phyloP scores from a whole-genome alignment of 2,113 vertebrate genomes.

The Tragelaphus buxtoni region DNA sequence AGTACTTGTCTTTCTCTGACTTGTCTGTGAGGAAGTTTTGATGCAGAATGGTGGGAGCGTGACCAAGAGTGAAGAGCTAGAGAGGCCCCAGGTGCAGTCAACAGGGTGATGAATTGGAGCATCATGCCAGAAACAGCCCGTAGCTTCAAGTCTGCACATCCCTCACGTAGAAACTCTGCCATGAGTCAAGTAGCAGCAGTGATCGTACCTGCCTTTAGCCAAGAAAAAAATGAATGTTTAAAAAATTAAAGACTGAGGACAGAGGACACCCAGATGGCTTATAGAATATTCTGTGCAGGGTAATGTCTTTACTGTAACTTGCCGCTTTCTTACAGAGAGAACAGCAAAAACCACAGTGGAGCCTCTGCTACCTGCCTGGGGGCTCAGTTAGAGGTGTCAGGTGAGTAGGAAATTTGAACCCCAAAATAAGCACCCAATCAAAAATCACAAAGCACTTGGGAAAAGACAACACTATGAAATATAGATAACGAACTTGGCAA shows the following conservation, averaged over 20 bases:
- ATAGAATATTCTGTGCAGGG: neutral
- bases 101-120: neutral
- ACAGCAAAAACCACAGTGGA: neutral
- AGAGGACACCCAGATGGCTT: neutral
- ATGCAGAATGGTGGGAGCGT: neutral
- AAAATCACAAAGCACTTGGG: neutral
- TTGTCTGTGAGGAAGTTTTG: neutral
- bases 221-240: neutral
- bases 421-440: neutral
- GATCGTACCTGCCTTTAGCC: neutral
- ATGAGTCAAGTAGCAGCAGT: neutral
- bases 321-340: neutral
- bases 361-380: neutral
- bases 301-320: neutral
- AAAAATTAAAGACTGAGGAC: neutral
- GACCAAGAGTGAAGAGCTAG: neutral
- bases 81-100: neutral
- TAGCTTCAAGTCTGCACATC: neutral
- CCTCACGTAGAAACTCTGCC: neutral
- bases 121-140: neutral
- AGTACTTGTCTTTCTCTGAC: neutral
- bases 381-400: neutral
- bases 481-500: neutral
- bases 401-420: neutral
- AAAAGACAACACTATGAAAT: neutral